phyloP scores from a whole-genome alignment of 2,113 vertebrate genomes.

The Climacteris rufus region DNA sequence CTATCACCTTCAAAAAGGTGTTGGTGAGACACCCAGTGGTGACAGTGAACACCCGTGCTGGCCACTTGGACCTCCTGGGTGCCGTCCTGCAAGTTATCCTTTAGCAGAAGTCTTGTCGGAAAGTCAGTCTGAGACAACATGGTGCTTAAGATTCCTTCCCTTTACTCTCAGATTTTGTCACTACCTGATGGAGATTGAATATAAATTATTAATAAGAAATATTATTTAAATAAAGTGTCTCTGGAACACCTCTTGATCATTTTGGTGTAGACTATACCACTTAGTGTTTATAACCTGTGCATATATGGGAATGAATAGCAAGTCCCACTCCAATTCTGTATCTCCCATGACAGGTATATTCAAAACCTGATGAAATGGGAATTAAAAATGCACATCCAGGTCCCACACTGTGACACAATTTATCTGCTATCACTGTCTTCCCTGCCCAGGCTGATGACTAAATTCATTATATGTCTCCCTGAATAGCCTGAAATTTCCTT shows the following conservation, averaged over 20 bases:
- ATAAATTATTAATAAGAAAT: not conserved
- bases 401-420: not conserved
- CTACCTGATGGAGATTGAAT: not conserved
- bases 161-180: not conserved
- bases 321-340: not conserved
- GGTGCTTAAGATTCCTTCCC: not conserved
- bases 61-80: not conserved
- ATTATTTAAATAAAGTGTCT: not conserved
- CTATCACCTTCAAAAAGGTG: not conserved
- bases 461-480: not conserved
- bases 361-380: not conserved
- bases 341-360: not conserved
- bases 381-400: not conserved
- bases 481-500: not conserved
- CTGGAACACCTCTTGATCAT: not conserved
- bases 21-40: constrained; percentile 69
- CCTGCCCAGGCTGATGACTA: not conserved
- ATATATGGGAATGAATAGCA: not conserved
- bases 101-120: not conserved
- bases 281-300: not conserved
- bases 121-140: not conserved
- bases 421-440: not conserved
- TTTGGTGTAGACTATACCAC: not conserved
- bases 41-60: not conserved
- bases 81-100: not conserved